Evolutionary conservation across 2,113 vertebrate species (phyloP), one percentile per base, ranked within the genome.

Genomic region (Brachirus orientalis): DNA sequence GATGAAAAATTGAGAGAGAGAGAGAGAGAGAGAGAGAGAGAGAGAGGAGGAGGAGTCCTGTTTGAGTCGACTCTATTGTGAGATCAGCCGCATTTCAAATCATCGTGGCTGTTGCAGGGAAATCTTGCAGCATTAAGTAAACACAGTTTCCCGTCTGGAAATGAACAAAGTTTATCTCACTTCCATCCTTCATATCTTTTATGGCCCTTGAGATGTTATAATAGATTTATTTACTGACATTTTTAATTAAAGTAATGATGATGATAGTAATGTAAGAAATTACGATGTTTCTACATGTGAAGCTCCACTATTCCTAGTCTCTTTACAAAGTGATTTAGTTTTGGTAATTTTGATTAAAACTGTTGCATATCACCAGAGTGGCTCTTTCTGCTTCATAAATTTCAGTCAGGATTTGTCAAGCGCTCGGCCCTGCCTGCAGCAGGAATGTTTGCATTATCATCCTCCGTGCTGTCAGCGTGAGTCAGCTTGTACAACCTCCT

Each of bases 111-210:
- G 18, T n/a, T 7, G 47, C n/a, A 14, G 40, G 40, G 41, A 60
- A 75, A 55, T 22, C 47, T 12, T 19, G 12, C 47, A 20, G 13
- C 50, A n/a, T 40, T 73, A 62, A 85, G 62, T 58, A 72, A 79
- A 84, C 83, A 80, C 41, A 41, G 16, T 60, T 68, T 81, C 71
- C 64, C 46, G 18, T 72, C 36, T 63, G 33, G 28, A 56, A 54
- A 63, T 69, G 41, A 74, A 62, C 68, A 54, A 13, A 60, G 46
- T 64, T 83, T 69, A 81, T 80, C 75, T 81, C 0, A 74, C 62
- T 59, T 77, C 69, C 62, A 19, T 14, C 36, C 41, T 53, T 82
- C 44, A 35, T 53, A 37, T 56, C n/a, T 70, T 43, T 59, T 72
- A 76, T 72, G 38, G 40, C 62, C 17, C 33, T 52, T 33, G 20